Conservation (phyloP, 2,113 vertebrate species). For the Labeo rohita region DNA sequence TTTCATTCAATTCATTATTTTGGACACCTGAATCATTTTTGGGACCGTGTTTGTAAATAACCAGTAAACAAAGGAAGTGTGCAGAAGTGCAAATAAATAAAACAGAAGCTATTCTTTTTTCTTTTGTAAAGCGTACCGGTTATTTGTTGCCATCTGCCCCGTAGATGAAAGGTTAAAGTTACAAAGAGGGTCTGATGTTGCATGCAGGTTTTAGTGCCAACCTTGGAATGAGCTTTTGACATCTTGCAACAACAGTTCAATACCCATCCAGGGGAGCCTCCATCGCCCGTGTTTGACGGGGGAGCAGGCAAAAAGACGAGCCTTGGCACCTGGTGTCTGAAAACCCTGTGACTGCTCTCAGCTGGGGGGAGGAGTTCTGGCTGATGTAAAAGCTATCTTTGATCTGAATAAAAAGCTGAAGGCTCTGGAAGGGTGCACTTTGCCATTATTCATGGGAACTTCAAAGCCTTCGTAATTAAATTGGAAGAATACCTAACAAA, state of each 20-base stretch:
- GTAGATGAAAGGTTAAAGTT: conserved; percentile 39
- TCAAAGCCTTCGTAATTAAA: conserved; percentile 64
- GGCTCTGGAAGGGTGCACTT: conserved; percentile 59
- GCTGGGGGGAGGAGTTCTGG: conserved; percentile 52
- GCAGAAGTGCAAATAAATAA: conserved; percentile 9
- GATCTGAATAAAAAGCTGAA: conserved; percentile 68
- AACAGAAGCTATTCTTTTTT: conserved; percentile 17
- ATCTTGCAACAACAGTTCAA: conserved; percentile 54
- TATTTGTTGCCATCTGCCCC: conserved; percentile 40
- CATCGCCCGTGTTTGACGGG: conserved; percentile 47
- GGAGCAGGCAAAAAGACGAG: conserved; percentile 49
- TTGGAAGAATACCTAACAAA: conserved; percentile 63
- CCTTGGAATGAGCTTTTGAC: conserved; percentile 48
- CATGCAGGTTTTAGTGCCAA: conserved; percentile 46
- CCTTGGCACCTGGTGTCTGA: conserved; percentile 56
- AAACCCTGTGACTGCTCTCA: conserved; percentile 56
- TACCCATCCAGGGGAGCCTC: conserved; percentile 46
- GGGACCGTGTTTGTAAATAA: background rate
- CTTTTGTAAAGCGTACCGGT: conserved; percentile 17
- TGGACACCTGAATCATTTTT: background rate
- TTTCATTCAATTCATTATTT: background rate
- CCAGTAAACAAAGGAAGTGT: background rate
- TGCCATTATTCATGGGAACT: conserved; percentile 61
- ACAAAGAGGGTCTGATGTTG: conserved; percentile 42
- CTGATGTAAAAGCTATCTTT: conserved; percentile 65